phyloP scores from a whole-genome alignment of 2,113 vertebrate genomes.

The Conger conger region DNA sequence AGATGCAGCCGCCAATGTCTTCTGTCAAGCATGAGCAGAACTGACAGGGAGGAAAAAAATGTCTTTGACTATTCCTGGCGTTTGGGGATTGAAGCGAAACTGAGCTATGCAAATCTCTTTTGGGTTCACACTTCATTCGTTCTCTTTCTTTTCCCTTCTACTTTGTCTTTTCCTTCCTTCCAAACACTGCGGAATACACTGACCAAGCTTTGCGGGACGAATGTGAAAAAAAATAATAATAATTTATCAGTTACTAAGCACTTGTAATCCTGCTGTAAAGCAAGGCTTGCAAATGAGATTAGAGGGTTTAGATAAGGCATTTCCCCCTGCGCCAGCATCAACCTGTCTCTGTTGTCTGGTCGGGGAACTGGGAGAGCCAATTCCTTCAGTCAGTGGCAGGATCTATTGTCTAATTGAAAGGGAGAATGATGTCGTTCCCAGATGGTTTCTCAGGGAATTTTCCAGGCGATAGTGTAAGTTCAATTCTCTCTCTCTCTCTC shows the following conservation, averaged over 20 bases:
- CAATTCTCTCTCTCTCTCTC: conserved; percentile 41
- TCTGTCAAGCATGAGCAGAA: conserved; percentile 15
- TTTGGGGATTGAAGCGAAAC: conserved; percentile 13
- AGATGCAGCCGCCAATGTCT: not conserved
- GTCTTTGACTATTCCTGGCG: not conserved
- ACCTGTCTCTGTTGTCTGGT: conserved; percentile 38
- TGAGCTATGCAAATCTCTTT: conserved; percentile 28
- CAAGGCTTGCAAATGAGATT: conserved; percentile 68
- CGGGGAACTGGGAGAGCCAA: conserved; percentile 34
- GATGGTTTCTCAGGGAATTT: not conserved
- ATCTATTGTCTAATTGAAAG: conserved; percentile 17
- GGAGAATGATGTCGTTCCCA: conserved; percentile 8
- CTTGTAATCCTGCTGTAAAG: conserved; percentile 67
- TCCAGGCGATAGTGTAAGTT: not conserved
- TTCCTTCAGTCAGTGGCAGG: not conserved
- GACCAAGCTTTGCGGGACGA: not conserved
- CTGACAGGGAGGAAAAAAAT: not conserved
- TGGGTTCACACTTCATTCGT: conserved; percentile 13
- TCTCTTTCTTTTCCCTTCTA: not conserved
- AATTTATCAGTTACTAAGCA: conserved; percentile 40
- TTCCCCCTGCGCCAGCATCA: conserved; percentile 31
- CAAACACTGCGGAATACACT: conserved; percentile 2
- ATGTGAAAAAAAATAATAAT: conserved; percentile 6
- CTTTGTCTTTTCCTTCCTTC: not conserved
- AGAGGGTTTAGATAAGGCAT: conserved; percentile 40